These are phyloP conservation scores for Dasysyrphus tricinctus DNA, from an alignment of 2,888 invertebrate species.

Conservation along the genomic window DNA sequence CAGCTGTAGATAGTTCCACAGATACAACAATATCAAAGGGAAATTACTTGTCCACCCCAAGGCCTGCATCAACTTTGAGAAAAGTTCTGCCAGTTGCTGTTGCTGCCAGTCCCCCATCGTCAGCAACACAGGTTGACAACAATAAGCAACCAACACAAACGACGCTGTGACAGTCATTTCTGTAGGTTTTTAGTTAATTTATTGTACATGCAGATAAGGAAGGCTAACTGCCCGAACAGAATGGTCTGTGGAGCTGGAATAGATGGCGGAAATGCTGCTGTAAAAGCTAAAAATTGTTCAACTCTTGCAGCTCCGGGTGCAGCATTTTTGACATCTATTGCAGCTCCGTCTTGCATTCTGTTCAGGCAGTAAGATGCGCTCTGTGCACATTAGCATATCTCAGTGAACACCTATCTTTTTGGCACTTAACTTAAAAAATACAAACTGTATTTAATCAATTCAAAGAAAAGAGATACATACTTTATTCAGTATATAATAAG, in stretches of 20 bases:
- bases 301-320: too few species aligned
- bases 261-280: too few species aligned
- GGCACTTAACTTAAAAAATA: constrained; percentile 66
- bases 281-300: too few species aligned
- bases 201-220: constrained; percentile 39
- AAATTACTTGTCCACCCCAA: constrained; percentile 48
- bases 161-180: constrained; percentile 58
- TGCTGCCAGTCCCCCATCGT: constrained; percentile 48
- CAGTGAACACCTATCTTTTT: constrained; percentile 6
- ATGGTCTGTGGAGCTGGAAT: too few species aligned
- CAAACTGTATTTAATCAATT: constrained; percentile 8
- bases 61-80: constrained; percentile 49
- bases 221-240: too few species aligned
- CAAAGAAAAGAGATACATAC: background rate
- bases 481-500: background rate
- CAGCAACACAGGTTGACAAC: constrained; percentile 6
- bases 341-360: too few species aligned
- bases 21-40: constrained; percentile 49
- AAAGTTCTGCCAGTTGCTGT: constrained; percentile 74
- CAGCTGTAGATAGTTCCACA: background rate
- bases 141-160: background rate
- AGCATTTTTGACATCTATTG: too few species aligned
- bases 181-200: constrained; percentile 69
- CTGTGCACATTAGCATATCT: constrained; percentile 16
- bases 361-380: background rate